Evolutionary conservation across 35 echinoderm and acorn worm species (phyloP).

Genomic region (Ophioderma brevispina): DNA sequence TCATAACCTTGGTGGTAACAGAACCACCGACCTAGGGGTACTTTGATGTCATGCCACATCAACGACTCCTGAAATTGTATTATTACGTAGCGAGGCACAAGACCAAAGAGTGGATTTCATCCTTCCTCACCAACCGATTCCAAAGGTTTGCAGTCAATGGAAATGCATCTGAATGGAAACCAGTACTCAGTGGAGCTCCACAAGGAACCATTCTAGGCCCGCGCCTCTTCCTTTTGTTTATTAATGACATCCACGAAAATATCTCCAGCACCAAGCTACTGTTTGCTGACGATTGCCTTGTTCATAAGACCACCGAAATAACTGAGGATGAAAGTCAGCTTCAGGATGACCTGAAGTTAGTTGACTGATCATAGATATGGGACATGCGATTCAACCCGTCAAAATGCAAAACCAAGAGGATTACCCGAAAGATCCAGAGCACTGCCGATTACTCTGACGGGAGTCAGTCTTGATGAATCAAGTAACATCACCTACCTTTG

Average conservation of each 20-base stretch:
- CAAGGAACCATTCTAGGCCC: conserved; percentile 51
- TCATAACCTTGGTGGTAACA: neutral
- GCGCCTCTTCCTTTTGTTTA: conserved; percentile 39
- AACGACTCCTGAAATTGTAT: conserved; percentile 45
- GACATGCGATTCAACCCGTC: no score
- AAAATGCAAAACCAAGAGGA: conserved; percentile 14
- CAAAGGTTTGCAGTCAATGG: conserved; percentile 58
- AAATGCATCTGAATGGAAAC: conserved; percentile 16
- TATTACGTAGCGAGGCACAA: conserved; percentile 6
- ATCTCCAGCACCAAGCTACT: neutral
- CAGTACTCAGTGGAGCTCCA: conserved; percentile 52
- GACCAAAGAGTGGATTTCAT: conserved; percentile 18
- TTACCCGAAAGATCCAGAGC: neutral
- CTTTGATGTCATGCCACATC: conserved; percentile 49
- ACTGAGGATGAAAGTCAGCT: neutral
- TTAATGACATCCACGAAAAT: conserved; percentile 37
- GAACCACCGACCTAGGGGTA: conserved; percentile 20
- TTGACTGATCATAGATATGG: conserved; percentile 23
- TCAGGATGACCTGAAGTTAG: conserved; percentile 8
- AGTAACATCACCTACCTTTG: neutral
- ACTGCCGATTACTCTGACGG: neutral
- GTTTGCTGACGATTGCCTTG: conserved; percentile 39
- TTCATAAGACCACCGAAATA: neutral
- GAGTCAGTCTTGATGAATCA: neutral
- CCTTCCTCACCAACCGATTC: conserved; percentile 24